phyloP scores from a whole-genome alignment of 1,140 invertebrate species.

The Bombus superbus region DNA sequence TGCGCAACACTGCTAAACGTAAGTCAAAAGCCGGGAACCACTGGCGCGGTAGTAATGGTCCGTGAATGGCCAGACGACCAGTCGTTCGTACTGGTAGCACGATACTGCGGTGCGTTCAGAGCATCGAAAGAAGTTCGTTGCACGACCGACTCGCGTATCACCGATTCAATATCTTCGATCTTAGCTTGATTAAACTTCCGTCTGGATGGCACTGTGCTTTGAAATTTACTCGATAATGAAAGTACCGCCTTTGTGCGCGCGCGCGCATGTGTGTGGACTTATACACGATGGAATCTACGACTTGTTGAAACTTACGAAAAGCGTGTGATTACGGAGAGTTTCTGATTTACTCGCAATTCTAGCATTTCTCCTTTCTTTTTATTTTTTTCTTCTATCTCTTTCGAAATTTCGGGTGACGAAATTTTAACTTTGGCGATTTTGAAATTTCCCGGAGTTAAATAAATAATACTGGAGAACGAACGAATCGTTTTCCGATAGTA shows the following conservation, averaged over 20 bases:
- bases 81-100: background rate
- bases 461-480: background rate
- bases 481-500: background rate
- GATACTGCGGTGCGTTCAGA: background rate
- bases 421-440: no score
- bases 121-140: background rate
- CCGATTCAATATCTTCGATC: background rate
- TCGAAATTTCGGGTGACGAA: no score
- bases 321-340: background rate
- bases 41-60: conserved; percentile 39
- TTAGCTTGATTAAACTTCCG: conserved; percentile 28
- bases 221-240: background rate
- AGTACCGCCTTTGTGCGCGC: background rate
- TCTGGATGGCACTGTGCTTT: background rate
- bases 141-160: background rate
- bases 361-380: background rate
- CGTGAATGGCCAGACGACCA: conserved; percentile 55
- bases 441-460: background rate
- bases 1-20: conserved; percentile 34
- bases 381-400: no score
- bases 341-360: background rate
- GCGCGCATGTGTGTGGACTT: background rate
- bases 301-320: background rate
- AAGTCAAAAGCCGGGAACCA: conserved; percentile 36
- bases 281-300: background rate